Conservation (phyloP, 1,140 invertebrate species). For the Hermetia illucens region DNA sequence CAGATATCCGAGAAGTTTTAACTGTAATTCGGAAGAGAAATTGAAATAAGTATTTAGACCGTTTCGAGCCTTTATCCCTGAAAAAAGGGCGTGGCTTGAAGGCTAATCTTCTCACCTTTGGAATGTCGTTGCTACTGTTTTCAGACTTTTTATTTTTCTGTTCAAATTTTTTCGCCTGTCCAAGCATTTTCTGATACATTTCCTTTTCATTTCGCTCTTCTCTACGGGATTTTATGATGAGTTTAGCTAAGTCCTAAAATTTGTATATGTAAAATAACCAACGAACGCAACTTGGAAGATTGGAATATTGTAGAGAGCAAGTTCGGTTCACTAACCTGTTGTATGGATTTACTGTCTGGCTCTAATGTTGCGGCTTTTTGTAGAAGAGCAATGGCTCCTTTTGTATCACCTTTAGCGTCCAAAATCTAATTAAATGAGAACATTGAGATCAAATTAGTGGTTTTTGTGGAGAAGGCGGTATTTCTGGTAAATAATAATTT, state of each 20-base stretch:
- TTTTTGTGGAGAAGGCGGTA: too few species aligned
- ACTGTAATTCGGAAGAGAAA: conserved; percentile 21
- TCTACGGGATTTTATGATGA: conserved; percentile 39
- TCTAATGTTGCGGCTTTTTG: conserved; percentile 42
- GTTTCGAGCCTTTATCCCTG: too few species aligned
- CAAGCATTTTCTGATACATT: conserved; percentile 52
- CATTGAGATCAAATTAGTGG: too few species aligned
- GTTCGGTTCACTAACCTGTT: conserved; percentile 14
- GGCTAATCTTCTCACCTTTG: conserved; percentile 15
- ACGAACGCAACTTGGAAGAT: too few species aligned
- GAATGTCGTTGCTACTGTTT: conserved; percentile 20
- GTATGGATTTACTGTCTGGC: conserved; percentile 40
- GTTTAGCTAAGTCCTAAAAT: conserved; percentile 38
- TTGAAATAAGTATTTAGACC: too few species aligned
- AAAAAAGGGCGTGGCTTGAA: too few species aligned
- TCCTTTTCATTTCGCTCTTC: conserved; percentile 41
- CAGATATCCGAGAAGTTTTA: conserved; percentile 39
- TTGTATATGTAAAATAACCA: too few species aligned
- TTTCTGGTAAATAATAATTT: too few species aligned
- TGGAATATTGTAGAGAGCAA: too few species aligned
- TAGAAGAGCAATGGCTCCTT: conserved; percentile 41
- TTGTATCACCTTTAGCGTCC: conserved; percentile 41
- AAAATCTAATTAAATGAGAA: conserved; percentile 38
- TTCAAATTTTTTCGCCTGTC: conserved; percentile 31
- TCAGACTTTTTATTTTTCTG: conserved; percentile 21